Conservation (phyloP, 37 sponge, comb jelly and placozoan genomes). For the Chondrilla cf. caribensis region DNA sequence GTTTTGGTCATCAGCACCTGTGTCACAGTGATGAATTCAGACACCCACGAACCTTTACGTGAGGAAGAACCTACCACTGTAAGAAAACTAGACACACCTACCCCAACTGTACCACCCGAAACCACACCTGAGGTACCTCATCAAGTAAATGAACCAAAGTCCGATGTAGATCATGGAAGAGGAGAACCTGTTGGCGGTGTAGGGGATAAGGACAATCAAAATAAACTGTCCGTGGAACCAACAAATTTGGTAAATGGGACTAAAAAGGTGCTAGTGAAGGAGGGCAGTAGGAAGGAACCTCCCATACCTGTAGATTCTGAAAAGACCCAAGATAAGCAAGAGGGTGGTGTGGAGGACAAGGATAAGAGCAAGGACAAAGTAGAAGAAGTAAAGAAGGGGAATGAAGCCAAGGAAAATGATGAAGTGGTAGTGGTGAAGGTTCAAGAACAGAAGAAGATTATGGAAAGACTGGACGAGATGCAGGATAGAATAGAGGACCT, state of each 20-base stretch:
- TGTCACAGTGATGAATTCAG: background rate
- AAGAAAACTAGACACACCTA: too few relatives aligned
- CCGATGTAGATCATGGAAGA: background rate
- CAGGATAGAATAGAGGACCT: background rate
- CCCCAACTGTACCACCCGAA: background rate
- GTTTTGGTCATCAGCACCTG: conserved; percentile 2
- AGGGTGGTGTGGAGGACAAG: background rate
- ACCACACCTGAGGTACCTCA: background rate
- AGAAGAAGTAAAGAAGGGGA: conserved; percentile 33
- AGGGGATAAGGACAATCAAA: background rate
- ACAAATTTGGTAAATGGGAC: background rate
- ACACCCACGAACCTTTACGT: conserved; percentile 3
- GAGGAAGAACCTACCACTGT: background rate
- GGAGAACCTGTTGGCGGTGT: background rate
- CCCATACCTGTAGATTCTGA: background rate
- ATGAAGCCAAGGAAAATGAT: background rate
- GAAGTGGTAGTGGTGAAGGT: background rate
- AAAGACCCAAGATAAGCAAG: conserved; percentile 11
- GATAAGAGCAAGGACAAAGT: conserved; percentile 19
- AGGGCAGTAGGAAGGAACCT: background rate
- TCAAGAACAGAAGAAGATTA: background rate
- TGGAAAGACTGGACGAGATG: background rate
- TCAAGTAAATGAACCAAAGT: background rate
- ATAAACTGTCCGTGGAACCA: background rate
- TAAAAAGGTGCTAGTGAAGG: conserved; percentile 20